Evolutionary conservation across 1,140 invertebrate genomes (phyloP).

Genomic region (Hylaeus volcanicus): DNA sequence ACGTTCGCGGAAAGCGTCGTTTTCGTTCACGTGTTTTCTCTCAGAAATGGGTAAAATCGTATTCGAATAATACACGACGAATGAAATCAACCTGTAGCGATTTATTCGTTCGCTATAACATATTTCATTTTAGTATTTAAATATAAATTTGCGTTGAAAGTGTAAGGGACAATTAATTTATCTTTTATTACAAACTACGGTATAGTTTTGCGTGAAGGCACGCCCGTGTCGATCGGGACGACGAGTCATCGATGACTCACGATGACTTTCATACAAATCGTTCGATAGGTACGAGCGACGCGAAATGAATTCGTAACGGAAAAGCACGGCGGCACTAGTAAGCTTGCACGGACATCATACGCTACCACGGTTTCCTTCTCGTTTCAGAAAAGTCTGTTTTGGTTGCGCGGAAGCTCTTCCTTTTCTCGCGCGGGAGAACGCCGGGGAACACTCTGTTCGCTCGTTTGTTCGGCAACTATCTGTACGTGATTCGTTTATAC

Average conservation of each 20-base stretch:
- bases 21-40: too few species aligned
- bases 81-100: too few species aligned
- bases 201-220: background rate
- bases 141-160: background rate
- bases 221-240: conserved; percentile 34
- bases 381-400: conserved; percentile 36
- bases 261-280: conserved; percentile 76
- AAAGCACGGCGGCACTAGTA: conserved; percentile 78
- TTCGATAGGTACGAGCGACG: conserved; percentile 68
- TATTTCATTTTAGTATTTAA: too few species aligned
- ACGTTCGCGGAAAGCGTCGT: too few species aligned
- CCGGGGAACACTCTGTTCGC: conserved; percentile 64
- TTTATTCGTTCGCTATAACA: too few species aligned
- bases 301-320: conserved; percentile 60
- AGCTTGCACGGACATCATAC: conserved; percentile 80
- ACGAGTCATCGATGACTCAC: conserved; percentile 56
- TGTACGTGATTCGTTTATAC: conserved; percentile 53
- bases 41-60: too few species aligned
- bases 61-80: too few species aligned
- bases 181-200: background rate
- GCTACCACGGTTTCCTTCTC: conserved; percentile 66
- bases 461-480: conserved; percentile 72
- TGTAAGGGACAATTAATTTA: background rate
- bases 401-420: conserved; percentile 39
- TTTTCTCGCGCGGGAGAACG: conserved; percentile 38